Evolutionary conservation across 2,797 vertebrate genomes (phyloP), one percentile per base, ranked within the genome.

Genomic region (Pampus argenteus): DNA sequence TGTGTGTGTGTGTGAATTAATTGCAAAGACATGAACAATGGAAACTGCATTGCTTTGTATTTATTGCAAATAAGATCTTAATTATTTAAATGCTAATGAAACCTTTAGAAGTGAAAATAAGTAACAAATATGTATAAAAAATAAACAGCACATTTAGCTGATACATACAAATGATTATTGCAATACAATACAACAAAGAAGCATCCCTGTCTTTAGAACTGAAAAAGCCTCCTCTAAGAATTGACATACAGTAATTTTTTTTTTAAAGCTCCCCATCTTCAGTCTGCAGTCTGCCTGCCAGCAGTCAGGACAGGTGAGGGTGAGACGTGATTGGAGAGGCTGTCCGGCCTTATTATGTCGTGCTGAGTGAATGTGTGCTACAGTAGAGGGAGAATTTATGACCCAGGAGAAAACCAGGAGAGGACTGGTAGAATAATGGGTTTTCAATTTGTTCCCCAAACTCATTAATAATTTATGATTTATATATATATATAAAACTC

Each of bases 271-370:
- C 34, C 22, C 36, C 3, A 1, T 31, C 11, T 48, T 25, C 34
- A 6, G n/a, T 47, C 13, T 28, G 56, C 23, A 42, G 52, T 68
- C 54, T 60, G 64, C 11, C 48, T 29, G 47, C 47, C 29, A 29
- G 6, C 51, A n/a, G 26, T 36, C 60, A 56, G 17, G 42, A 45
- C 66, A 70, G 54, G 64, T 61, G 62, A 66, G 42, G 56, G 3
- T 51, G 66, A 71, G 51, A 42, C 10, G 18, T 25, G 42, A 59
- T 36, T 54, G 26, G 59, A 67, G 54, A 49, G 59, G 28, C 62
- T 64, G 25, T 66, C 44, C 0, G 9, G 15, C 9, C 20, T 31
- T 44, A 52, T 74, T 25, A 56, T 36, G 18, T 29, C 38, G 20
- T 56, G 34, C 7, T 40, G 74, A 74, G 25, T 42, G 34, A 52